These are phyloP conservation scores for Syncerus caffer DNA, from an alignment of 2,797 vertebrate genomes.

Conservation along the genomic window DNA sequence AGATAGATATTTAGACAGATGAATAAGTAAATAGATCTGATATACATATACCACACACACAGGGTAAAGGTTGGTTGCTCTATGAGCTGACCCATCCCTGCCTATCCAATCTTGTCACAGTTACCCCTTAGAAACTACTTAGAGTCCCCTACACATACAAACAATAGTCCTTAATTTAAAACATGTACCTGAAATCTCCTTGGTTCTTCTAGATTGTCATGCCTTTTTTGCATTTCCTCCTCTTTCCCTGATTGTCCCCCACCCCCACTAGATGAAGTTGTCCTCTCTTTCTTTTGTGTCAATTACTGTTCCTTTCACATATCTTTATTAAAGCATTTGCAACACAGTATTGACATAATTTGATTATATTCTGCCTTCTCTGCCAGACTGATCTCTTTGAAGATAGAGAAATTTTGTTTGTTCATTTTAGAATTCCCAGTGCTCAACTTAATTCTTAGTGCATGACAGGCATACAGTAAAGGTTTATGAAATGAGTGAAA, in stretches of 20 bases:
- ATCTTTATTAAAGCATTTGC: slow-evolving; percentile 6
- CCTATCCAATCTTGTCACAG: not conserved
- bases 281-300: not conserved
- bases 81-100: not conserved
- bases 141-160: not conserved
- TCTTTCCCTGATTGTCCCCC: not conserved
- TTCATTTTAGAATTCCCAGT: not conserved
- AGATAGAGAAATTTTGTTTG: not conserved
- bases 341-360: not conserved
- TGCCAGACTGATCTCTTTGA: not conserved
- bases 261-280: not conserved
- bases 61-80: not conserved
- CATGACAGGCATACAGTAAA: not conserved
- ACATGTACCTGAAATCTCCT: not conserved
- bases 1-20: not conserved
- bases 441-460: not conserved
- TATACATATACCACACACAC: not conserved
- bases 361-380: not conserved
- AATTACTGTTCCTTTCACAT: not conserved
- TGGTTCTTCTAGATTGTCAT: not conserved
- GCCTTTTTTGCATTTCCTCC: not conserved
- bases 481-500: not conserved
- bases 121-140: not conserved
- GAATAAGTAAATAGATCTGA: not conserved
- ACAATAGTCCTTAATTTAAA: not conserved